Evolutionary conservation across 2,113 vertebrate genomes (phyloP), one percentile per base, ranked within the genome.

Genomic region (Andinoacara biseriatus): DNA sequence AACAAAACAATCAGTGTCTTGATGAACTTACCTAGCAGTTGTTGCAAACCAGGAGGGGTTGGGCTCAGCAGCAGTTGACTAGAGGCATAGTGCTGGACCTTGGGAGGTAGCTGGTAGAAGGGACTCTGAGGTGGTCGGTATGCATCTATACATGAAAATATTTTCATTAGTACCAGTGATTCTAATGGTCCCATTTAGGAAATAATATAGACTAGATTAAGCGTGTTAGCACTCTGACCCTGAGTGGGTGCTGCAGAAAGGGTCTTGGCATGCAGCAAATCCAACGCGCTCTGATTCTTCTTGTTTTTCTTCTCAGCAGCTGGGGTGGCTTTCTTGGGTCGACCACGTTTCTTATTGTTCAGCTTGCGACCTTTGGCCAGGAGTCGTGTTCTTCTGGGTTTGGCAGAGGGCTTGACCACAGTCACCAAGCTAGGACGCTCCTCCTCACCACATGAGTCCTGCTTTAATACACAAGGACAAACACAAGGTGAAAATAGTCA

Each of bases 51-150:
- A 13, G 97, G 97, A 1, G 98, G 98, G 87, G 97, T 97, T 8
- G 96, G 95, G n/a, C 97, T 94, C 91, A 97, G 94, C 94, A 99
- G 95, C 89, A 98, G 96, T 87, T 98, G 98, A 94, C 95, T 96
- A 3, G 97, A 94, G 33, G 97, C 94, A 91, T 97, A 98, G 94
- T 97, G 96, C 91, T 97, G 98, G 90, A 97, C 96, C 95, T 97
- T 98, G 26, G 98, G 97, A 99, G 98, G 98, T 98, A 99, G 97
- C 96, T 98, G 98, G 94, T 97, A 99, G 92, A 96, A 98, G 4
- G 98, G 96, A 92, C 97, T 99, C 85, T 97, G 97, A 96, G 98
- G 96, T 95, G 97, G 96, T 95, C 96, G 96, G 96, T 97, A 98
- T 43, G 96, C 94, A 95, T 99, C 98, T 99, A 84, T 2, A 6